phyloP scores from a whole-genome alignment of 35 echinoderm and acorn worm species.

The Heliocidaris erythrogramma region DNA sequence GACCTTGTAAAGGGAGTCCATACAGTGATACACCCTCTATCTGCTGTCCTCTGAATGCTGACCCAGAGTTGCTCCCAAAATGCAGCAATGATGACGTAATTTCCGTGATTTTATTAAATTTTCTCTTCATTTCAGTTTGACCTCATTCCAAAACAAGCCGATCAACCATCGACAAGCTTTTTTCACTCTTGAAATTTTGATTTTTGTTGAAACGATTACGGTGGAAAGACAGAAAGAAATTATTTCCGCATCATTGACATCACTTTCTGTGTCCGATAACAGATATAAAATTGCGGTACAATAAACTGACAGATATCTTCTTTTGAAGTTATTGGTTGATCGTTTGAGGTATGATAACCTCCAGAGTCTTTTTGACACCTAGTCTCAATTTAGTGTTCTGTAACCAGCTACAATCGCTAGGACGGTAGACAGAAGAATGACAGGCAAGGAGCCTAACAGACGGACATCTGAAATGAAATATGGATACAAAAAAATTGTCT shows the following conservation, averaged over 20 bases:
- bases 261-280: no score
- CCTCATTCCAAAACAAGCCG: not conserved
- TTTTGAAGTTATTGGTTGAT: not conserved
- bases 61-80: not conserved
- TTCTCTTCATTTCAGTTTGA: not conserved
- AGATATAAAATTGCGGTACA: no score
- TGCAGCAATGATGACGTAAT: not conserved
- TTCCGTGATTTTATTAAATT: not conserved
- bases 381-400: constrained; percentile 3
- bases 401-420: constrained; percentile 29
- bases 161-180: no score
- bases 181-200: no score
- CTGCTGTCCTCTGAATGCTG: not conserved
- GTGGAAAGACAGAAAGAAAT: no score
- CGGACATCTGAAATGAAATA: constrained; percentile 16
- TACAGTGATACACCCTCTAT: not conserved
- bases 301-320: not conserved
- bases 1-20: no score
- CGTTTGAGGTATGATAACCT: not conserved
- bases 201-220: no score
- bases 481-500: not conserved
- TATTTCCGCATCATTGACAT: no score
- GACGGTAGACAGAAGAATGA: constrained; percentile 13
- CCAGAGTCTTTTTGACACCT: not conserved
- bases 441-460: not conserved